Percentiles rank a stretch among this genome's conserved stretches.
phyloP scores from a whole-genome alignment of 23 tunicate genomes.

The Botrylloides violaceus region DNA sequence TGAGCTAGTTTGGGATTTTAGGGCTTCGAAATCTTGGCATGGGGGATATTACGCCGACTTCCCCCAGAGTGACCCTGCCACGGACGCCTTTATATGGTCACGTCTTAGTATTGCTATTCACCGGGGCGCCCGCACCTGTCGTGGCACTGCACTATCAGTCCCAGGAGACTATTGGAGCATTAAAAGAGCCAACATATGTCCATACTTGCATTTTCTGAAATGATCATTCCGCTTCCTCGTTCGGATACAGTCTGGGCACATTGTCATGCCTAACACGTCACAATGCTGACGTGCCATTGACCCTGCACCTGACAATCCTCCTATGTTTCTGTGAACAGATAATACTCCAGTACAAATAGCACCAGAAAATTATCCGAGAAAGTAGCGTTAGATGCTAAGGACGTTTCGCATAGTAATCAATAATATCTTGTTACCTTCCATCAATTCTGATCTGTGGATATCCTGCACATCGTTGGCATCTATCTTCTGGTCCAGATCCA shows the following conservation, averaged over 20 bases:
- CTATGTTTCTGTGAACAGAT: neutral
- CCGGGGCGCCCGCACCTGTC: too few species aligned
- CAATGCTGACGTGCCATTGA: constrained; percentile 65
- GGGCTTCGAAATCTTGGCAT: too few species aligned
- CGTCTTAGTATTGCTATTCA: too few species aligned
- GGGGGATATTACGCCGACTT: too few species aligned
- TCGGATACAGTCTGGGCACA: constrained; percentile 67
- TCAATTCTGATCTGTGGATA: neutral
- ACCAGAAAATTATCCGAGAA: neutral
- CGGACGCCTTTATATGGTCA: too few species aligned
- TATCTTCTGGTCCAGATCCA: neutral
- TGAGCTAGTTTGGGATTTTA: too few species aligned
- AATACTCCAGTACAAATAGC: neutral
- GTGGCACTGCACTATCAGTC: too few species aligned
- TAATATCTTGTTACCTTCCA: neutral
- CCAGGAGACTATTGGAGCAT: too few species aligned
- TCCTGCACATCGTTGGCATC: neutral
- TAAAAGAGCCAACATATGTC: neutral
- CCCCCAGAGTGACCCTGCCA: too few species aligned
- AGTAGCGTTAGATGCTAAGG: too few species aligned
- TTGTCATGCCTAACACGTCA: constrained; percentile 61
- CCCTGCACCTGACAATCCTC: constrained; percentile 19
- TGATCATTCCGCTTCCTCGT: constrained; percentile 41
- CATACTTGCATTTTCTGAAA: constrained; percentile 57
- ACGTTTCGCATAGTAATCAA: too few species aligned